Percentiles rank a stretch among this genome's conserved stretches.
Evolutionary conservation across 2,113 vertebrate genomes (phyloP).

Genomic region (Bothrops jararaca): DNA sequence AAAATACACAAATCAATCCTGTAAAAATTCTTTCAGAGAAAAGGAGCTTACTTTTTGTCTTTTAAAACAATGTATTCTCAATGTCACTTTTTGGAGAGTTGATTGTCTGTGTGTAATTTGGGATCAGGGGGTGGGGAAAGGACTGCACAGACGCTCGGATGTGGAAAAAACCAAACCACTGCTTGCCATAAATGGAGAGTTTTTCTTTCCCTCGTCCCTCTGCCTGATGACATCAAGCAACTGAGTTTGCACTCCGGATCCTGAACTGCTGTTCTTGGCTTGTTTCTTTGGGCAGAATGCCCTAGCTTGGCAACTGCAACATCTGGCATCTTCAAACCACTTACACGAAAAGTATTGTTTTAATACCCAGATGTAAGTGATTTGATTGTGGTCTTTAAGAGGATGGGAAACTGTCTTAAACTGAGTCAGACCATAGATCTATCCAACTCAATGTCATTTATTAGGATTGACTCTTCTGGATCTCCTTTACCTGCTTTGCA

Average conservation of each 20-base stretch:
- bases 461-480: too few relatives aligned
- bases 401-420: neutral
- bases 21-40: neutral
- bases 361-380: neutral
- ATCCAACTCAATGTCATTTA: neutral
- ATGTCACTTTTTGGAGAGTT: neutral
- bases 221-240: slow-evolving; percentile 2
- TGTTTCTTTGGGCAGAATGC: neutral
- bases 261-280: neutral
- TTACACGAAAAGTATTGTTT: neutral
- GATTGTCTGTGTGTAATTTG: neutral
- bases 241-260: neutral
- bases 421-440: neutral
- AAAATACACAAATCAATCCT: neutral
- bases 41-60: neutral
- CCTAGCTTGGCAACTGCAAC: neutral
- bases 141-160: neutral
- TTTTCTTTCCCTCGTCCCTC: neutral
- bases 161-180: neutral
- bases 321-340: neutral
- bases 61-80: neutral
- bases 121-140: too few relatives aligned
- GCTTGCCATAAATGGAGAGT: slow-evolving; percentile 24
- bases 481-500: neutral
- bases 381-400: neutral